phyloP scores from a whole-genome alignment of 1,140 invertebrate genomes.

The Drosophila seguyi region DNA sequence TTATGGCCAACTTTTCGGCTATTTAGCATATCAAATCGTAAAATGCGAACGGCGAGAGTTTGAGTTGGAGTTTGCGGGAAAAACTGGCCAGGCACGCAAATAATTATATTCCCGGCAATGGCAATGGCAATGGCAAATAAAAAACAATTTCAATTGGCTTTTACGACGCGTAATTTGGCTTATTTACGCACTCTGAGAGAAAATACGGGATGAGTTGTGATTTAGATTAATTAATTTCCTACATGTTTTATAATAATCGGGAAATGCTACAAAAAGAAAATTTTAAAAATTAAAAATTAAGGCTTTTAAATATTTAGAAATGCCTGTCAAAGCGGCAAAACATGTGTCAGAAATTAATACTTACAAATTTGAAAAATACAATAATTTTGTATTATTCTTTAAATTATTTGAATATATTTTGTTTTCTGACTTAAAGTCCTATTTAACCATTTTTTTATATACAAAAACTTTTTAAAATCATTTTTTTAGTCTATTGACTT shows the following conservation, averaged over 20 bases:
- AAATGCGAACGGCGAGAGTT: constrained; percentile 25
- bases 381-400: too few relatives aligned
- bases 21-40: constrained; percentile 65
- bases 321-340: too few relatives aligned
- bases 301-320: too few relatives aligned
- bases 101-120: constrained; percentile 21
- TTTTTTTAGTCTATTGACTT: too few relatives aligned
- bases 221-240: background rate
- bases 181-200: constrained; percentile 11
- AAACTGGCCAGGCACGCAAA: constrained; percentile 37
- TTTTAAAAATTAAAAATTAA: too few relatives aligned
- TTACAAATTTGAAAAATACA: too few relatives aligned
- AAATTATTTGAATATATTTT: too few relatives aligned
- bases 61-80: constrained; percentile 12
- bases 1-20: constrained; percentile 68
- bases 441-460: too few relatives aligned
- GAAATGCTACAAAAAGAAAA: background rate
- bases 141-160: constrained; percentile 53
- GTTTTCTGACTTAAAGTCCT: too few relatives aligned
- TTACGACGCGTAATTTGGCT: constrained; percentile 41
- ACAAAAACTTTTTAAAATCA: too few relatives aligned
- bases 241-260: too few relatives aligned
- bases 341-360: too few relatives aligned
- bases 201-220: background rate
- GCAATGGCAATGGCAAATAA: constrained; percentile 11